Evolutionary conservation across 2,113 vertebrate species (phyloP).

Genomic region (Hydropotes inermis): DNA sequence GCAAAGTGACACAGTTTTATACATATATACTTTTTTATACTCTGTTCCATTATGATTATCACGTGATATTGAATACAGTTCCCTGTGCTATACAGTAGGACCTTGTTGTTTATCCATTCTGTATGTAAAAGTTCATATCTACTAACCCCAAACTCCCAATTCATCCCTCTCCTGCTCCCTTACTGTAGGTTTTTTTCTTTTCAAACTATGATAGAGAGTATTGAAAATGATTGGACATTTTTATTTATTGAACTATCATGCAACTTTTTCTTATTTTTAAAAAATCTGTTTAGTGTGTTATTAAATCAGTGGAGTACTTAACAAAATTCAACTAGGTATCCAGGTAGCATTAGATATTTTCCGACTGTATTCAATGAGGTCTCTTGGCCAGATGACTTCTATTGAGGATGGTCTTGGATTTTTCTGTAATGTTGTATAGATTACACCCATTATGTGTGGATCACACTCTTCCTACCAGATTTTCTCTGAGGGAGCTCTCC

Average conservation of each 20-base stretch:
- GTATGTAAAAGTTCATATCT: not conserved
- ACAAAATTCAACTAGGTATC: not conserved
- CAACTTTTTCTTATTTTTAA: not conserved
- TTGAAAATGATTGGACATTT: not conserved
- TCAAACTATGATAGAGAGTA: not conserved
- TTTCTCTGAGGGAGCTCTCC: not conserved
- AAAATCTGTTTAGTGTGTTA: not conserved
- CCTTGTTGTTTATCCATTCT: not conserved
- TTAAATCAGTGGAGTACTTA: not conserved
- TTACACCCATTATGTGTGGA: not conserved
- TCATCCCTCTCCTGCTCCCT: not conserved
- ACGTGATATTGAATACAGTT: not conserved
- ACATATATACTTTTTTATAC: not conserved
- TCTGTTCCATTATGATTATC: not conserved
- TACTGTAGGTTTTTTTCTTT: not conserved
- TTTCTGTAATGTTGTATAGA: not conserved
- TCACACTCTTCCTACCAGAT: not conserved
- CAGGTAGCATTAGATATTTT: not conserved
- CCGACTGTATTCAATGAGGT: not conserved
- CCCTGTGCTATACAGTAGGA: not conserved
- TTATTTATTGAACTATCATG: not conserved
- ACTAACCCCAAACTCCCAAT: not conserved
- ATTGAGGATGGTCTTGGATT: not conserved
- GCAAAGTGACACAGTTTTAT: not conserved
- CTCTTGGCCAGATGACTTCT: not conserved